These are phyloP conservation scores for Tamias sibiricus DNA, from an alignment of 2,113 vertebrate species.

Conservation along the genomic window DNA sequence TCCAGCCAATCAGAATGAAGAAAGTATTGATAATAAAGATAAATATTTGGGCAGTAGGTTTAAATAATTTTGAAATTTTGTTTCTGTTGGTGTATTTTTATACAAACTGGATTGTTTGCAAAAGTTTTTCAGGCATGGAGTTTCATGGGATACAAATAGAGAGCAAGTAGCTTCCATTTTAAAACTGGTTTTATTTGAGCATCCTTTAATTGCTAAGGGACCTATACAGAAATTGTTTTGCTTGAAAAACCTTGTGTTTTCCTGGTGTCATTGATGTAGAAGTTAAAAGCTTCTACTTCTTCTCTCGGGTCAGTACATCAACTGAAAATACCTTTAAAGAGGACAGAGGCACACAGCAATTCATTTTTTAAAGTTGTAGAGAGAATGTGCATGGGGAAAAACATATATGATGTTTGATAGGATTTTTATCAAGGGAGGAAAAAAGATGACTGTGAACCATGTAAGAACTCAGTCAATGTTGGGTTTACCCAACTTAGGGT, in stretches of 20 bases:
- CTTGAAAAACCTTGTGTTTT: slow-evolving; percentile 39
- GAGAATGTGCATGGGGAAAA: slow-evolving; percentile 8
- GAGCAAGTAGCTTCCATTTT: slow-evolving; percentile 31
- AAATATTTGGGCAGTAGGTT: neutral
- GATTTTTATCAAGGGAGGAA: neutral
- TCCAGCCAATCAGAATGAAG: neutral
- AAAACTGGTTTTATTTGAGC: slow-evolving; percentile 29
- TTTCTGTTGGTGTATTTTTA: neutral
- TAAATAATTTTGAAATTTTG: neutral
- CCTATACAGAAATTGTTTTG: slow-evolving; percentile 43
- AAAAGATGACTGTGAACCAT: neutral
- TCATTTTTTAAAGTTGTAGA: slow-evolving; percentile 63
- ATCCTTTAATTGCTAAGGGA: slow-evolving; percentile 65
- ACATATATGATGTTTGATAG: slow-evolving; percentile 12
- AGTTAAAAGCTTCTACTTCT: slow-evolving; percentile 68
- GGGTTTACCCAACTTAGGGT: neutral
- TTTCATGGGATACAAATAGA: neutral
- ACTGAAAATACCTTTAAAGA: slow-evolving; percentile 60
- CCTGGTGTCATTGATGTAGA: slow-evolving; percentile 64
- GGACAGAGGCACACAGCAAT: slow-evolving; percentile 21
- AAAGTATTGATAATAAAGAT: neutral
- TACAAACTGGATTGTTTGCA: neutral
- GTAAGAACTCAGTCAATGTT: neutral
- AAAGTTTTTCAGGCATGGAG: neutral
- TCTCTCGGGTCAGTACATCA: slow-evolving; percentile 58